These are phyloP conservation scores for Sphinx pinastri DNA, from an alignment of 2,888 invertebrate species.

Conservation along the genomic window DNA sequence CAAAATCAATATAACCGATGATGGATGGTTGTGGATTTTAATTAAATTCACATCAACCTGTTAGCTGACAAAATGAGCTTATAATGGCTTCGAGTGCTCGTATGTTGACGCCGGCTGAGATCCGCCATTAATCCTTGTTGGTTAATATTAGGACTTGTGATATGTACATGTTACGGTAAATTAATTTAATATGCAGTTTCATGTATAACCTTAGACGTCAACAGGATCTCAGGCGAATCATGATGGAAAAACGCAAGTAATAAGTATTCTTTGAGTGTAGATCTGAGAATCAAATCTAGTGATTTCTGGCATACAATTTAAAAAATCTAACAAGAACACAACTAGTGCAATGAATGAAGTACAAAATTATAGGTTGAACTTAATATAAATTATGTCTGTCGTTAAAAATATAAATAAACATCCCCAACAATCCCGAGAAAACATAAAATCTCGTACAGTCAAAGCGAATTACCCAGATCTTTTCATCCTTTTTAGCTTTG, in stretches of 20 bases:
- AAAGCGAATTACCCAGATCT: neutral
- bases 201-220: no score
- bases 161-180: neutral
- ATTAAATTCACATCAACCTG: conserved; percentile 78
- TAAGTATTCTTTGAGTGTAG: no score
- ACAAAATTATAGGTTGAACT: no score
- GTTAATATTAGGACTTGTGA: conserved; percentile 7
- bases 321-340: no score
- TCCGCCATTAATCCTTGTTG: conserved; percentile 24
- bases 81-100: conserved; percentile 57
- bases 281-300: no score
- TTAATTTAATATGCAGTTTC: neutral
- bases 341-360: no score
- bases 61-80: conserved; percentile 77
- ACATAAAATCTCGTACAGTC: conserved; percentile 1
- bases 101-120: conserved; percentile 21
- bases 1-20: conserved; percentile 77
- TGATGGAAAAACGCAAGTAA: no score
- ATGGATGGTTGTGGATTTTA: conserved; percentile 79
- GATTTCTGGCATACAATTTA: no score
- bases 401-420: no score
- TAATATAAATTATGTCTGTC: no score
- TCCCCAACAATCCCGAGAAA: neutral
- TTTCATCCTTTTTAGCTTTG: neutral
- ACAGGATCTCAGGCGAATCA: no score